Evolutionary conservation across 2,113 vertebrate genomes (phyloP).

Genomic region (Pedetes capensis): DNA sequence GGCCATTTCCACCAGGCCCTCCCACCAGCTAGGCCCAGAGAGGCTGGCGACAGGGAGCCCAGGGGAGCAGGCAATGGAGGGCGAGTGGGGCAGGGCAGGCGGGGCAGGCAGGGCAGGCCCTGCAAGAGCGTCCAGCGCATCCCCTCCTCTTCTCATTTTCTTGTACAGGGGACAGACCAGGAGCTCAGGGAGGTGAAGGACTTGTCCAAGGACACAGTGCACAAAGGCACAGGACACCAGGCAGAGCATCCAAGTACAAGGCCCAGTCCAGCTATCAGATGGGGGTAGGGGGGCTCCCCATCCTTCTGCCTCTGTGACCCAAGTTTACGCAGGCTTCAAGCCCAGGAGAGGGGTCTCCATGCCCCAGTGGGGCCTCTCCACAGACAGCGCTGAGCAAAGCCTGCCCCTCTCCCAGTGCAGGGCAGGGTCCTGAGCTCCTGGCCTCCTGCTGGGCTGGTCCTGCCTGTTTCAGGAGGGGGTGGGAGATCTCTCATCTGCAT

Average conservation of each 20-base stretch:
- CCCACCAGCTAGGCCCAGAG: no score
- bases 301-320: not conserved
- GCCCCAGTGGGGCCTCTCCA: not conserved
- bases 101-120: no score
- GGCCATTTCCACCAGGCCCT: no score
- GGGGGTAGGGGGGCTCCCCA: not conserved
- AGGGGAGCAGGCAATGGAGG: no score
- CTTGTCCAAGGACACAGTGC: not conserved
- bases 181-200: not conserved
- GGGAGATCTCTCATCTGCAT: fast-evolving
- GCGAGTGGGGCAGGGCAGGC: no score
- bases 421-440: fast-evolving
- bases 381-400: not conserved
- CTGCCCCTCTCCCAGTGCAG: no score
- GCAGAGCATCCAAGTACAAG: no score
- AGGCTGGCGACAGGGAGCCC: no score
- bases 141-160: not conserved
- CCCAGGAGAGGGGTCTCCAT: not conserved
- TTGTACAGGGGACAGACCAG: not conserved
- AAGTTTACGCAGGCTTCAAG: not conserved
- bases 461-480: no score
- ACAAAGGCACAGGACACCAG: not conserved
- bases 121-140: fast-evolving
- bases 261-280: not conserved
- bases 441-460: fast-evolving